Base-by-base conservation (phyloP, 2,113 vertebrate species). In the Ailurus styani region DNA sequence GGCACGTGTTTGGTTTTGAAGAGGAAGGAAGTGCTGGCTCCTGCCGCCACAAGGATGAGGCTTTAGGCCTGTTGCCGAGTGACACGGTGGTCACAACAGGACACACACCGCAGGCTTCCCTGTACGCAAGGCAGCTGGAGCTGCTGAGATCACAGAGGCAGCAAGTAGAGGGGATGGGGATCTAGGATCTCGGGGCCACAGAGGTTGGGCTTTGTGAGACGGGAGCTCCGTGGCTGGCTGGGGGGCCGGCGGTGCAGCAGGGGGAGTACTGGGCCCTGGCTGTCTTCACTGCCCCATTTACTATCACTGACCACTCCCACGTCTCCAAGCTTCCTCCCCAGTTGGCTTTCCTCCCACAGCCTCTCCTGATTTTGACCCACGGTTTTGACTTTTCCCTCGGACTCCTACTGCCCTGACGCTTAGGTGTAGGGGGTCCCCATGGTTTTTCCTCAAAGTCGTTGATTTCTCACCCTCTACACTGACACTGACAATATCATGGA, bases 11-110 rank as follows among this genome's bases (percentile, higher is more conserved):
- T 25, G 0, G 72, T 15, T 15, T 45, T 8, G 13, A 73, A 29
- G 72, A 75, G 25, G 25, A 73, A 73, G 25, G 70, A 27, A 7
- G 3, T 29, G 11, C 23, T 42, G 70, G 40, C 40, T 73, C 70
- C 12, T 25, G 13, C 12, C 72, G 15, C 23, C 0, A 2, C 0
- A 0, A 25, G 40, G 6, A 14, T 1, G 25, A 25, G 72, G 23
- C 23, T 14, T 75, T 11, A 15, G 13, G 15, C 64, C 18, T 3
- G 7, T 66, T 14, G 31, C 15, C 1, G 15, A 66, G 64, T 64
- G 62, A 64, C 62, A 14, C 1, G 62, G 5, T 5, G 4, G 62
- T 64, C 60, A 31, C 15, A 34, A 66, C 3, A 18, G 64, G 34
- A n/a, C 15, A 4, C 17, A 66, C 17, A n/a, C 31, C 8, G 3